Evolutionary conservation across 2,113 vertebrate species (phyloP).

Genomic region (Rhea americana): DNA sequence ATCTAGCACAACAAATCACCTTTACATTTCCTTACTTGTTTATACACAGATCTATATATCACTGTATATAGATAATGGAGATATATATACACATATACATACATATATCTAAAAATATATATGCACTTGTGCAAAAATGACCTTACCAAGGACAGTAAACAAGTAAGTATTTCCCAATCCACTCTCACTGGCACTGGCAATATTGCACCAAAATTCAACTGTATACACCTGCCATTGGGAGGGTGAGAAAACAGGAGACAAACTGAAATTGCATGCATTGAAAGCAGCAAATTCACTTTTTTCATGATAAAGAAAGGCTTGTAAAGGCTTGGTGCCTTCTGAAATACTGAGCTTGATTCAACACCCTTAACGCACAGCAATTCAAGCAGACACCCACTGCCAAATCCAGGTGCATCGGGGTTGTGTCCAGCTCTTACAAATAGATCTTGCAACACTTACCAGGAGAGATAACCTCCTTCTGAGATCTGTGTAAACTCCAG

Average conservation of each 20-base stretch:
- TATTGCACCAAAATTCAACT: background rate
- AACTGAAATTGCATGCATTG: background rate
- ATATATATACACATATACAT: background rate
- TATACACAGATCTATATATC: background rate
- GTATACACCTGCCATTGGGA: background rate
- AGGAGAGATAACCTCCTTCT: background rate
- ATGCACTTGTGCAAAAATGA: constrained; percentile 2
- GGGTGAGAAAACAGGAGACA: background rate
- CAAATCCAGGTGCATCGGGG: background rate
- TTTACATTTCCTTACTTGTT: background rate
- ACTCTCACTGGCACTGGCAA: background rate
- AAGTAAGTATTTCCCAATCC: background rate
- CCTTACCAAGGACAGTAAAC: constrained; percentile 9
- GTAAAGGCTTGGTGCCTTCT: background rate
- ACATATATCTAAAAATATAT: background rate
- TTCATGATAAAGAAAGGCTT: background rate
- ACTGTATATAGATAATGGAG: background rate
- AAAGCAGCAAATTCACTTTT: background rate
- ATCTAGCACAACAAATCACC: background rate
- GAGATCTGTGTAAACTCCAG: background rate
- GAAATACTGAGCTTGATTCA: background rate
- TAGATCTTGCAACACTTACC: background rate
- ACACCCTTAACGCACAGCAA: background rate
- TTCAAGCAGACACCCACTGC: background rate
- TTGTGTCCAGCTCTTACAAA: background rate